Conservation (phyloP, 2,113 vertebrate species). For the Mus spicilegus region DNA sequence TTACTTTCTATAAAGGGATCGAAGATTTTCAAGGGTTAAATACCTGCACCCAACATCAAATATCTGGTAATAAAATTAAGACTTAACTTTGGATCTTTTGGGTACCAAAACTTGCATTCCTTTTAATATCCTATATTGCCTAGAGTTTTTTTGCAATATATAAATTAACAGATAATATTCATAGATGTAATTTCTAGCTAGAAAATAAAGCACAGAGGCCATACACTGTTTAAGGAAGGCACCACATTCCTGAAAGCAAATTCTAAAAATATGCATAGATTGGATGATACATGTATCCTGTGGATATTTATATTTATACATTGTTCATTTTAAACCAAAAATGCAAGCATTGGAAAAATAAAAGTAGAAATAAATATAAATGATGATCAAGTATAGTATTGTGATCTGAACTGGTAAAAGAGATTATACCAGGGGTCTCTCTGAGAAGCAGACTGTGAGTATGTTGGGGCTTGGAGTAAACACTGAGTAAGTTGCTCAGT, state of each 20-base stretch:
- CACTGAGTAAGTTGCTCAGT: not conserved
- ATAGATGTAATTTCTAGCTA: not conserved
- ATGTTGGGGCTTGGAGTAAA: not conserved
- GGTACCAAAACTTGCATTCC: not conserved
- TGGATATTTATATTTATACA: not conserved
- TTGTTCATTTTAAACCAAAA: conserved; percentile 16
- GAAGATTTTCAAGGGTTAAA: not conserved
- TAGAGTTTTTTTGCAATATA: not conserved
- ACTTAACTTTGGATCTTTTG: not conserved
- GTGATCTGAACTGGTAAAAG: not conserved
- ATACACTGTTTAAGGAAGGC: not conserved
- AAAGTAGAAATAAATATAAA: conserved; percentile 53
- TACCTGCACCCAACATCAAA: not conserved
- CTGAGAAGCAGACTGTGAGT: not conserved
- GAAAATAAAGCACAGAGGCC: conserved; percentile 1
- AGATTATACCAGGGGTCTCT: not conserved
- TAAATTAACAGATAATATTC: not conserved
- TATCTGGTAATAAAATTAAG: not conserved
- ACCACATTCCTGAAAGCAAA: not conserved
- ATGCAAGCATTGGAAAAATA: not conserved
- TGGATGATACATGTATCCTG: not conserved
- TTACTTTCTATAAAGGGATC: conserved; percentile 7
- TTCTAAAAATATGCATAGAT: not conserved
- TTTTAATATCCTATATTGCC: not conserved
- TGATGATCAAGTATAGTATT: not conserved